A percentile compares a stretch with the other conserved stretches of the same genome.
These are phyloP conservation scores for Zaprionus tsacasi DNA, from an alignment of 1,140 invertebrate species.

Conservation along the genomic window DNA sequence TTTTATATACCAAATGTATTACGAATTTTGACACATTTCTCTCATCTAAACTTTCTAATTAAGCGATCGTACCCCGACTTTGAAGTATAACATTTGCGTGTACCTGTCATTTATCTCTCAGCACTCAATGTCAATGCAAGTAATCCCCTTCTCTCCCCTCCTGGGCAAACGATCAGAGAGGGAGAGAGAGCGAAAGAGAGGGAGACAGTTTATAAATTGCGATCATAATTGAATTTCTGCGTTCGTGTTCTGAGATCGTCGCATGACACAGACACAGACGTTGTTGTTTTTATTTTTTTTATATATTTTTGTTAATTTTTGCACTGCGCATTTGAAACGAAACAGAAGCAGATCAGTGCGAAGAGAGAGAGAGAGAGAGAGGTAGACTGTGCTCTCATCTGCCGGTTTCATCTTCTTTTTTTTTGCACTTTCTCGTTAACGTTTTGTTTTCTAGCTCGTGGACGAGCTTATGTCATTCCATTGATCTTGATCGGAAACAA, in stretches of 20 bases:
- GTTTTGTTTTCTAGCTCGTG: constrained; percentile 50
- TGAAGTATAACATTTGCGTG: constrained; percentile 42
- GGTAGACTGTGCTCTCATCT: constrained; percentile 29
- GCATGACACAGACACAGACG: constrained; percentile 32
- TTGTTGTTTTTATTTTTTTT: constrained; percentile 14
- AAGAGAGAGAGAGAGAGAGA: neutral
- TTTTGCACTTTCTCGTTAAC: constrained; percentile 45
- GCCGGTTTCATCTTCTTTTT: constrained; percentile 26
- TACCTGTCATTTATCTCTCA: constrained; percentile 66
- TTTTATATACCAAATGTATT: neutral
- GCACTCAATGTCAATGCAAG: constrained; percentile 52
- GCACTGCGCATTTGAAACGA: constrained; percentile 65
- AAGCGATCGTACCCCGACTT: constrained; percentile 15
- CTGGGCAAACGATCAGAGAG: constrained; percentile 16
- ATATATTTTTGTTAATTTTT: constrained; percentile 57
- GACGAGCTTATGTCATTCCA: constrained; percentile 77
- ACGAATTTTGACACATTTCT: constrained; percentile 10
- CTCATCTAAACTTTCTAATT: constrained; percentile 12
- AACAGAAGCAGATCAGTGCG: constrained; percentile 3
- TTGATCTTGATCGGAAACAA: constrained; percentile 73
- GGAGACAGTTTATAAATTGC: constrained; percentile 37
- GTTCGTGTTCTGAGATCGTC: constrained; percentile 30
- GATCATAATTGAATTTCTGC: constrained; percentile 53
- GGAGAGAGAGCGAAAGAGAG: neutral
- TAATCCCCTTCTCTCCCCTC: neutral